Conservation (phyloP, 1,140 invertebrate genomes). For the Drosophila sechellia region DNA sequence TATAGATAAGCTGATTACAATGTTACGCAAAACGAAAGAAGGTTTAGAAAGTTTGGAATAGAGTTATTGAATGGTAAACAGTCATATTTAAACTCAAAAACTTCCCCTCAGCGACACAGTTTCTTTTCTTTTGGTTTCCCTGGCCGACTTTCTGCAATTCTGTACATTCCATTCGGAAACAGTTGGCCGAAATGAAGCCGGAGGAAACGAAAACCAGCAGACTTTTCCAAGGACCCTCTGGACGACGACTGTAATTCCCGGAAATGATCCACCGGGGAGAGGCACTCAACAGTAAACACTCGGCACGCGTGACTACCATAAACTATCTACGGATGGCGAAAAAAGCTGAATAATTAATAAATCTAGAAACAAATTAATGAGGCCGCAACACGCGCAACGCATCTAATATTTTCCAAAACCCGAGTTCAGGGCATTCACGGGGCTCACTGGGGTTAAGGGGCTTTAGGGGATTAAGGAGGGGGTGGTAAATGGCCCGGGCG, state of each 20-base stretch:
- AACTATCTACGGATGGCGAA: constrained; percentile 26
- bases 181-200: constrained; percentile 19
- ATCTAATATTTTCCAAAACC: constrained; percentile 4
- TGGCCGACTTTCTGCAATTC: not conserved
- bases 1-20: not conserved
- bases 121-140: not conserved
- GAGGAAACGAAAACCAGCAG: not conserved
- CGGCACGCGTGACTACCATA: constrained; percentile 36
- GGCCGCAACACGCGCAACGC: constrained; percentile 68
- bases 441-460: not conserved
- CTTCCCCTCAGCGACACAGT: not conserved
- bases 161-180: constrained; percentile 2
- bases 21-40: not conserved
- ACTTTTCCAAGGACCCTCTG: constrained; percentile 16
- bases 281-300: constrained; percentile 31
- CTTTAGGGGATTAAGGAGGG: not conserved
- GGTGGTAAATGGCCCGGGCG: constrained; percentile 15
- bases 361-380: constrained; percentile 77
- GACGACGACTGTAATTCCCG: constrained; percentile 30
- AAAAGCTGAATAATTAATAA: constrained; percentile 77
- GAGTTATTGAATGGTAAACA: no score
- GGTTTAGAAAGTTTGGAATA: not conserved
- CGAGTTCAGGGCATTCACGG: no score
- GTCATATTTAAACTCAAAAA: not conserved
- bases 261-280: constrained; percentile 26